Base-by-base conservation (phyloP, 2,888 invertebrate genomes). In the Xanthorhoe designata region DNA sequence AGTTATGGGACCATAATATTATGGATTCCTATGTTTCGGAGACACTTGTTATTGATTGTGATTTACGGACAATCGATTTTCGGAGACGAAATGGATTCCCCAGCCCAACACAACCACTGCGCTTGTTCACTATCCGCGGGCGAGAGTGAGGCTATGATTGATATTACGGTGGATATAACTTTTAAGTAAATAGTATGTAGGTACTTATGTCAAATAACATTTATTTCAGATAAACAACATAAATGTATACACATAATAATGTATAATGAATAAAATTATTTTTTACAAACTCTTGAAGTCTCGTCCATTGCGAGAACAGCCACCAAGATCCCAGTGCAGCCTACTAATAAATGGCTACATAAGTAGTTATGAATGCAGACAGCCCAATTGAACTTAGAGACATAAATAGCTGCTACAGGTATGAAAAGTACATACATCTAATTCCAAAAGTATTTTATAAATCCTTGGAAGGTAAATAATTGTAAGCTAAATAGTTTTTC, bases 151-250 rank as follows among this genome's bases (percentile, higher is more conserved):
- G n/a, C n/a, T n/a, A n/a, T n/a, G n/a, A n/a, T n/a, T n/a, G n/a
- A n/a, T n/a, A n/a, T n/a, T n/a, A 24, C 4, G 24, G 24, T 24
- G 24, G 24, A 24, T 24, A 1, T 24, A 24, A 24, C n/a, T n/a
- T n/a, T n/a, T n/a, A n/a, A n/a, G n/a, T n/a, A n/a, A n/a, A n/a
- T n/a, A n/a, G n/a, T n/a, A n/a, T n/a, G n/a, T 54, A 3, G 62
- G 62, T 52, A 42, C 54, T 29, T 63, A 88, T 90, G 86, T 89
- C 88, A 91, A 79, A 91, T 91, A 91, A 91, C 89, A 90, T 91
- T 91, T 89, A 90, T 91, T 91, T 91, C 89, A 87, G 89, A 87
- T 88, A 91, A 89, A 90, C 90, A 91, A 91, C n/a, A 90, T 88
- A 88, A 84, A 87, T 90, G 85, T 89, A 88, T 89, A 85, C 85